Percentiles rank a stretch among this genome's conserved stretches.
These are phyloP conservation scores for Cheilosia scutellata DNA, from an alignment of 2,888 invertebrate genomes.

Conservation along the genomic window DNA sequence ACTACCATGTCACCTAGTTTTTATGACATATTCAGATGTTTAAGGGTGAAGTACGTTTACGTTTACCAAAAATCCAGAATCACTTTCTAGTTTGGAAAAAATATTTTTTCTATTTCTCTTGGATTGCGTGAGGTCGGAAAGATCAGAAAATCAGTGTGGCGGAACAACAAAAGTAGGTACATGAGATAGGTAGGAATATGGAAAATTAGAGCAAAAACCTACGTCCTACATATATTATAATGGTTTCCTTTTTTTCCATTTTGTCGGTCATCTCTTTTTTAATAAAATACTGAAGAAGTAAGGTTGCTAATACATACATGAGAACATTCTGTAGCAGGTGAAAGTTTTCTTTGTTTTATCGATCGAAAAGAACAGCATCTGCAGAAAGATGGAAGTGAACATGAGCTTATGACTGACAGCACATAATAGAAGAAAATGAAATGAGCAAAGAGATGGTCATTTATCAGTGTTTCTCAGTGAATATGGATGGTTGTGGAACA, in stretches of 20 bases:
- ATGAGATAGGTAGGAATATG: constrained; percentile 4
- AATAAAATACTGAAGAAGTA: constrained; percentile 41
- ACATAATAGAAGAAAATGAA: background rate
- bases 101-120: constrained; percentile 16
- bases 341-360: constrained; percentile 28
- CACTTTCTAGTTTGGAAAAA: constrained; percentile 58
- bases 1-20: constrained; percentile 48
- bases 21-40: constrained; percentile 34
- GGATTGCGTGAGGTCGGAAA: constrained; percentile 17
- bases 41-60: constrained; percentile 21
- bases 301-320: constrained; percentile 50
- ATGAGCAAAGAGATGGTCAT: constrained; percentile 4
- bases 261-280: constrained; percentile 2
- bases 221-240: background rate
- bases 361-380: constrained; percentile 18
- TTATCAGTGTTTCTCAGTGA: background rate
- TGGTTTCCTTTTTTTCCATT: background rate
- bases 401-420: background rate
- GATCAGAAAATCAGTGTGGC: constrained; percentile 48
- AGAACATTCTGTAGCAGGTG: constrained; percentile 29
- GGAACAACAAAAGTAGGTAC: constrained; percentile 50
- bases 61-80: constrained; percentile 25
- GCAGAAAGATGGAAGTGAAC: constrained; percentile 5
- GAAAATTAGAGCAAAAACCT: constrained; percentile 32
- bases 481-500: background rate